These are phyloP conservation scores for Pandemis corylana DNA, from an alignment of 2,888 invertebrate genomes.

Conservation along the genomic window DNA sequence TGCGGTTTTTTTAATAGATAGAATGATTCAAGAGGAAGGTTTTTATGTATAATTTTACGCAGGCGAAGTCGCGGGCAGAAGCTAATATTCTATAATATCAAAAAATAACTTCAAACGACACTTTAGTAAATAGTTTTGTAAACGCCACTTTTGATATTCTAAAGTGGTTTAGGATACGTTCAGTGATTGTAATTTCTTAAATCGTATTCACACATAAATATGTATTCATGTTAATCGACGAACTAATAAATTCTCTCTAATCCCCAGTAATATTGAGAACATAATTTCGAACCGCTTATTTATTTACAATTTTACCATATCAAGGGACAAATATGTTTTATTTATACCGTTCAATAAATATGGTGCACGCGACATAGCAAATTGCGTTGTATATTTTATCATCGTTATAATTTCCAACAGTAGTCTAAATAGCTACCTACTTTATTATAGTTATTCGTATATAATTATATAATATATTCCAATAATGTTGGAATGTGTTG, in stretches of 20 bases:
- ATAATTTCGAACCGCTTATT: constrained; percentile 23
- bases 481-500: neutral
- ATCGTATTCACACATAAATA: constrained; percentile 34
- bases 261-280: constrained; percentile 33
- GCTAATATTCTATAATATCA: no score
- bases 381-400: constrained; percentile 35
- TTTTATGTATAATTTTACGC: no score
- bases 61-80: no score
- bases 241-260: constrained; percentile 38
- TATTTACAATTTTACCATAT: constrained; percentile 41
- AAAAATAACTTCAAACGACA: no score
- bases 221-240: constrained; percentile 31
- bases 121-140: no score
- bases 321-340: constrained; percentile 41
- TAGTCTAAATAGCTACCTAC: constrained; percentile 16
- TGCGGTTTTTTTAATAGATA: no score
- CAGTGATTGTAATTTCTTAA: constrained; percentile 3
- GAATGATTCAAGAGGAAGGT: no score
- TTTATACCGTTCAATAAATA: constrained; percentile 39
- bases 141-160: neutral
- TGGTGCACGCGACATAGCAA: constrained; percentile 36
- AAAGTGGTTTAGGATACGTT: neutral
- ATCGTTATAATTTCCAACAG: constrained; percentile 17
- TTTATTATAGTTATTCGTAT: neutral
- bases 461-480: neutral